Evolutionary conservation across 2,797 vertebrate species (phyloP).

Genomic region (Thripadectes ignobilis): DNA sequence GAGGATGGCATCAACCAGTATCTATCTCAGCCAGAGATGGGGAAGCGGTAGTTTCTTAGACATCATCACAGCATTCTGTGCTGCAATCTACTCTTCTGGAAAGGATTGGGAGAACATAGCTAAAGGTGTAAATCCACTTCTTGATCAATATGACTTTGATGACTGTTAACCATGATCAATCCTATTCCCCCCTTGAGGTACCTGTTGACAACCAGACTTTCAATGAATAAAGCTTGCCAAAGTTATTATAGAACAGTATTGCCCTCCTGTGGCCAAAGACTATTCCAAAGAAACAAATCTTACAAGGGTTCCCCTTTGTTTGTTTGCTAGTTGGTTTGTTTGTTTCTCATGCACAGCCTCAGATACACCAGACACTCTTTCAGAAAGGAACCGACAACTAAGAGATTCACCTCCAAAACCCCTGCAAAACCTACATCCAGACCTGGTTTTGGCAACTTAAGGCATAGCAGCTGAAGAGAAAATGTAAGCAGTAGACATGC

Average conservation of each 20-base stretch:
- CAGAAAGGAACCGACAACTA: not conserved
- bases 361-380: not conserved
- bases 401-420: not conserved
- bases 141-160: constrained; percentile 10
- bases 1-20: not conserved
- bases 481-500: not conserved
- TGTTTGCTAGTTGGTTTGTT: not conserved
- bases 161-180: not conserved
- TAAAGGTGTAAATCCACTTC: not conserved
- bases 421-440: not conserved
- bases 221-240: not conserved
- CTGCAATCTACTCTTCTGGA: not conserved
- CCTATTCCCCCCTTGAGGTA: not conserved
- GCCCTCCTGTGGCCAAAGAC: constrained; percentile 61
- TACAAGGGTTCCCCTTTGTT: not conserved
- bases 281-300: not conserved
- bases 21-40: not conserved
- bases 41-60: not conserved
- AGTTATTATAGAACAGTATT: constrained; percentile 52
- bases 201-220: not conserved
- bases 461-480: not conserved
- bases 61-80: not conserved
- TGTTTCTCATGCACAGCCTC: not conserved
- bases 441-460: not conserved
- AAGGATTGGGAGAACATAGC: not conserved